phyloP scores from a whole-genome alignment of 2,113 vertebrate species.

The Anhinga anhinga region DNA sequence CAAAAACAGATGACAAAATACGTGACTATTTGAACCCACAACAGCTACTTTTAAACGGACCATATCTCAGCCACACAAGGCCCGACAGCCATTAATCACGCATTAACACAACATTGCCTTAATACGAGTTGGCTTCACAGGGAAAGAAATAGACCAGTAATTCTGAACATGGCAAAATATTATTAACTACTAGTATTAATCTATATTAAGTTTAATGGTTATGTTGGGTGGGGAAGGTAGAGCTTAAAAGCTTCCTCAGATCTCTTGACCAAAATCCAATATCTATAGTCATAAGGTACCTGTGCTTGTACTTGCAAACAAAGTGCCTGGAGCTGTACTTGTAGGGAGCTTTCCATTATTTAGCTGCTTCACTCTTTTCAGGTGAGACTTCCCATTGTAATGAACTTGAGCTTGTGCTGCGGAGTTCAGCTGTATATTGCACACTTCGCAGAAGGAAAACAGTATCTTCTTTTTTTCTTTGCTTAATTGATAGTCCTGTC shows the following conservation, averaged over 20 bases:
- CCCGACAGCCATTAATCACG: neutral
- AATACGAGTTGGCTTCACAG: neutral
- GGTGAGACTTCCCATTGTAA: constrained; percentile 94
- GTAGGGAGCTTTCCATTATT: constrained; percentile 80
- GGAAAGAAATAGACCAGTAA: neutral
- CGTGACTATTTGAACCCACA: neutral
- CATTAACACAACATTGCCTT: neutral
- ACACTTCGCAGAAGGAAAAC: constrained; percentile 92
- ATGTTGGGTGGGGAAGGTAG: neutral
- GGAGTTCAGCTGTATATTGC: constrained; percentile 95
- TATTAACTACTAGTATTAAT: neutral
- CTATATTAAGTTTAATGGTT: neutral
- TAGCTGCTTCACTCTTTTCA: constrained; percentile 88
- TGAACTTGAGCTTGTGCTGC: constrained; percentile 91
- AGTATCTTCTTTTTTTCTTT: constrained; percentile 87
- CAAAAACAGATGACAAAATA: neutral
- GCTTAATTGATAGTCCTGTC: constrained; percentile 69
- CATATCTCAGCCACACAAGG: neutral
- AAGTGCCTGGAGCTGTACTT: constrained; percentile 32
- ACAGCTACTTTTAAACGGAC: neutral
- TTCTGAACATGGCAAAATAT: neutral
- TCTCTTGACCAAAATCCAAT: neutral
- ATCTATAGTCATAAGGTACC: constrained; percentile 62
- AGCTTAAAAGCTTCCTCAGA: neutral
- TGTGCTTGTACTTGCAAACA: constrained; percentile 71